Evolutionary conservation across 2,888 invertebrate species (phyloP).

Genomic region (Meganola albula): DNA sequence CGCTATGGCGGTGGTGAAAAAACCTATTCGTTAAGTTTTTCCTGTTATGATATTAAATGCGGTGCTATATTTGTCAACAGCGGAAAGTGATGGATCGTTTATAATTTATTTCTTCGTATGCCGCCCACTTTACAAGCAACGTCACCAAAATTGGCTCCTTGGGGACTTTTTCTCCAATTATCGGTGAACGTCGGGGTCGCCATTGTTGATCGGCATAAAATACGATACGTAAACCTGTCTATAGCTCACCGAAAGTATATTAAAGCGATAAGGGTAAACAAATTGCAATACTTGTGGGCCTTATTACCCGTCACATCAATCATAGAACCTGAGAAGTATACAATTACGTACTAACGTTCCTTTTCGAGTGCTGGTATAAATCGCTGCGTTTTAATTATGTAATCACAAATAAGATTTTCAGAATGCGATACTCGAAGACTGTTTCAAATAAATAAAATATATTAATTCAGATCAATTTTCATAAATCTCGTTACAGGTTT

Average conservation of each 20-base stretch:
- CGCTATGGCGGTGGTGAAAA: slow-evolving; percentile 19
- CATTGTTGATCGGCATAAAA: slow-evolving; percentile 69
- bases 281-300: slow-evolving; percentile 73
- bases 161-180: slow-evolving; percentile 69
- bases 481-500: too few relatives aligned
- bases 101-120: slow-evolving; percentile 52
- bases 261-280: slow-evolving; percentile 73
- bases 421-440: too few relatives aligned
- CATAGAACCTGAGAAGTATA: slow-evolving; percentile 63
- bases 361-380: too few relatives aligned
- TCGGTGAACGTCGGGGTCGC: slow-evolving; percentile 54
- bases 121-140: slow-evolving; percentile 40
- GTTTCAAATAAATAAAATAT: too few relatives aligned
- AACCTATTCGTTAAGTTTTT: slow-evolving; percentile 27
- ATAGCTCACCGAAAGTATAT: slow-evolving; percentile 52
- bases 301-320: slow-evolving; percentile 76
- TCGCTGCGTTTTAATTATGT: too few relatives aligned
- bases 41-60: slow-evolving; percentile 34
- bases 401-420: too few relatives aligned
- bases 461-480: too few relatives aligned
- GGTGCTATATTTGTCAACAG: slow-evolving; percentile 40
- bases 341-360: slow-evolving; percentile 43
- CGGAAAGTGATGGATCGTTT: slow-evolving; percentile 52
- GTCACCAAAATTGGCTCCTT: slow-evolving; percentile 67
- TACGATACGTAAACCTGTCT: slow-evolving; percentile 58